Evolutionary conservation across 2,113 vertebrate genomes (phyloP).

Genomic region (Hyla sarda): DNA sequence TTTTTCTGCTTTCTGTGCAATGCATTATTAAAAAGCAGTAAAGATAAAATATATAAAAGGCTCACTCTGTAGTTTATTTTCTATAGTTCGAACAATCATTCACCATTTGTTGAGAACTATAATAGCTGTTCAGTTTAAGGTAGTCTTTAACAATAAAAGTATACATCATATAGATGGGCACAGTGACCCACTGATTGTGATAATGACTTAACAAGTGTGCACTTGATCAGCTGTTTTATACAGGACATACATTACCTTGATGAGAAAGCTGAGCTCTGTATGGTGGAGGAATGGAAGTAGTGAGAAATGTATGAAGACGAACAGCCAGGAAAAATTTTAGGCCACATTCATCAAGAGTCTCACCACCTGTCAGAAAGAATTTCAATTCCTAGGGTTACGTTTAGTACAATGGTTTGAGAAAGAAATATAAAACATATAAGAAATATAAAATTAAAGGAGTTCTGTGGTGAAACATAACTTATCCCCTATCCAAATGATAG

Average conservation of each 20-base stretch:
- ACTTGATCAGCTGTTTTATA: not conserved
- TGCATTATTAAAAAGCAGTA: not conserved
- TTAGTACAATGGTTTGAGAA: not conserved
- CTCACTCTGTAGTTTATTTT: no score
- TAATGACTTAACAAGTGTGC: not conserved
- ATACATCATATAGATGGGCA: not conserved
- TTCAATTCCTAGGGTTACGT: no score
- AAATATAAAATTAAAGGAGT: no score
- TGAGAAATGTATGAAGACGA: slow-evolving; percentile 92
- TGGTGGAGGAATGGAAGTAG: slow-evolving; percentile 89
- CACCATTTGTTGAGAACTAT: no score
- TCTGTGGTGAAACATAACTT: no score
- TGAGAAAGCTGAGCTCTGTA: slow-evolving; percentile 87
- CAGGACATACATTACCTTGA: slow-evolving; percentile 81
- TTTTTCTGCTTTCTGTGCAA: not conserved
- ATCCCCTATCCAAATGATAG: no score
- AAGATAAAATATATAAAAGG: not conserved
- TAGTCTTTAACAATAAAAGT: not conserved
- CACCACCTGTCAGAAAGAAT: slow-evolving; percentile 79
- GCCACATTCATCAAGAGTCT: slow-evolving; percentile 96
- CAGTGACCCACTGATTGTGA: not conserved
- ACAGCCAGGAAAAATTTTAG: slow-evolving; percentile 94
- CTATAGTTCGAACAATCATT: no score
- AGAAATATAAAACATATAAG: not conserved
- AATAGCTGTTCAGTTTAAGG: no score